Evolutionary conservation across 2,113 vertebrate genomes (phyloP).

Genomic region (Kryptolebias marmoratus): DNA sequence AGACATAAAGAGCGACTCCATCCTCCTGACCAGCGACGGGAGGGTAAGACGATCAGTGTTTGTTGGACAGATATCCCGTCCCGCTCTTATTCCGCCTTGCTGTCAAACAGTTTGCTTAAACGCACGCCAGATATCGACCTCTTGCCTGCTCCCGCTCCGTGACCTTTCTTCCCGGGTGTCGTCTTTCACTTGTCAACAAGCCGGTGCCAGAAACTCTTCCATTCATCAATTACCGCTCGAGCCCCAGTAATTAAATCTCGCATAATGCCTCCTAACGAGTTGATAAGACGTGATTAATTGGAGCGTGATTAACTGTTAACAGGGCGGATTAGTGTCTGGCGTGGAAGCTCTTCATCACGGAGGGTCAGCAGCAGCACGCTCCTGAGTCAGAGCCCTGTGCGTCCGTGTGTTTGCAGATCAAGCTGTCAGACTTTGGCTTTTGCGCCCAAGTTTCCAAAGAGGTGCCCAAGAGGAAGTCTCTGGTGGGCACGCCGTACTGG

Average conservation of each 20-base stretch:
- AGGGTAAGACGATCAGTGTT: constrained; percentile 81
- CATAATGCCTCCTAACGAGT: constrained; percentile 70
- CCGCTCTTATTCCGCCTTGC: not conserved
- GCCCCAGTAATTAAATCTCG: constrained; percentile 74
- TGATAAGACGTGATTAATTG: constrained; percentile 73
- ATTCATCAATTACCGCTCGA: constrained; percentile 64
- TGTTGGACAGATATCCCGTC: not conserved
- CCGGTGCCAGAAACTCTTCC: constrained; percentile 64
- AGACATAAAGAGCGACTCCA: constrained; percentile 99
- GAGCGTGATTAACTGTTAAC: constrained; percentile 67
- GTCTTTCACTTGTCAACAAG: constrained; percentile 53
- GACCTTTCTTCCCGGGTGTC: constrained; percentile 40
- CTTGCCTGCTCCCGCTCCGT: not conserved
- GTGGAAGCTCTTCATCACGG: constrained; percentile 47
- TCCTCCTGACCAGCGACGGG: constrained; percentile 96
- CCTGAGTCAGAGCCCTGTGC: constrained; percentile 3
- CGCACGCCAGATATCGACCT: not conserved
- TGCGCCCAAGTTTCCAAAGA: constrained; percentile 99
- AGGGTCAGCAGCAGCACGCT: constrained; percentile 48
- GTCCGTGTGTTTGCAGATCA: constrained; percentile 84
- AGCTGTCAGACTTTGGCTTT: constrained; percentile 97
- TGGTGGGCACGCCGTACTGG: constrained; percentile 98
- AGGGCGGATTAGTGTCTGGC: constrained; percentile 57
- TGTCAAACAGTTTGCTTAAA: not conserved
- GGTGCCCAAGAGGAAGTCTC: constrained; percentile 96